These are phyloP conservation scores for Iguana delicatissima DNA, from an alignment of 2,797 vertebrate genomes.

Conservation along the genomic window DNA sequence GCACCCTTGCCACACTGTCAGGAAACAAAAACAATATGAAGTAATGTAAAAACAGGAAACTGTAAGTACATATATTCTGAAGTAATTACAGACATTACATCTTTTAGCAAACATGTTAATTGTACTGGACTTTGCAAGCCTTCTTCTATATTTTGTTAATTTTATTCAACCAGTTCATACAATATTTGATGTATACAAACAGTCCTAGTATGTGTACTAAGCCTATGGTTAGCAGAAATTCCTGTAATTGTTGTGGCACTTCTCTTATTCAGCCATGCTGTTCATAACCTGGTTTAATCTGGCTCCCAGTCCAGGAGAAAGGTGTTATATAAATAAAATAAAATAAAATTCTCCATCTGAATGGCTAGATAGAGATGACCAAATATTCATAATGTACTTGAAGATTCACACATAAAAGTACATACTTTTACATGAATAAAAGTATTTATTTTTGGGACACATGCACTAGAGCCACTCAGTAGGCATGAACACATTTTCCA, in stretches of 20 bases:
- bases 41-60: accelerated
- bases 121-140: background rate
- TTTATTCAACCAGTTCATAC: background rate
- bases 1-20: constrained; percentile 95
- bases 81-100: background rate
- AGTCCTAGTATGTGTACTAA: background rate
- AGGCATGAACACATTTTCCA: background rate
- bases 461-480: background rate
- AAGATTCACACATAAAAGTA: background rate
- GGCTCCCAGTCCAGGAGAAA: no score
- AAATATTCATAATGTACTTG: background rate
- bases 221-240: background rate
- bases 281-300: background rate
- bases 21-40: constrained; percentile 36
- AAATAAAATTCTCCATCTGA: background rate
- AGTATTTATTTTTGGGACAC: background rate
- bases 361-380: background rate
- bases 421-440: background rate
- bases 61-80: background rate
- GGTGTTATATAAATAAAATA: no score
- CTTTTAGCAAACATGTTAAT: background rate
- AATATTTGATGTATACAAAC: background rate
- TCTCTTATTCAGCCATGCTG: background rate
- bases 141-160: no score
- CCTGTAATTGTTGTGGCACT: background rate